Conservation (phyloP, 2,888 invertebrate genomes). For the Ochropacha duplaris region DNA sequence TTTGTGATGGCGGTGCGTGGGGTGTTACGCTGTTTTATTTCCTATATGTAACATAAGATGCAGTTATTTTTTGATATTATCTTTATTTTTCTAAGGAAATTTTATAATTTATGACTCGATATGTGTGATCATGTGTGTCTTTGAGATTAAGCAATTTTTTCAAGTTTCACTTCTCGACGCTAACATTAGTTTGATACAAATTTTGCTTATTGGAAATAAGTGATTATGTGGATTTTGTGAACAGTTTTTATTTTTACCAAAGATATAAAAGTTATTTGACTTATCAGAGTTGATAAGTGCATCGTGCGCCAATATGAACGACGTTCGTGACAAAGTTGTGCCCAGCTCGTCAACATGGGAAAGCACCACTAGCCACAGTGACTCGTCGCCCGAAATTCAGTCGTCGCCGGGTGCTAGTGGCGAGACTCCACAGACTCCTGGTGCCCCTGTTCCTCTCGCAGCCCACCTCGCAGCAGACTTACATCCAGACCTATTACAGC, state of each 20-base stretch:
- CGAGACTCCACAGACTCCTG: conserved; percentile 83
- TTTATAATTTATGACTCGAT: conserved; percentile 8
- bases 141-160: conserved; percentile 35
- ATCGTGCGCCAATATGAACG: conserved; percentile 68
- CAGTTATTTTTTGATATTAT: conserved; percentile 39
- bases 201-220: conserved; percentile 60
- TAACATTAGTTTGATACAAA: conserved; percentile 63
- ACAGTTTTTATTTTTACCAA: conserved; percentile 14
- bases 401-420: conserved; percentile 72
- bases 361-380: conserved; percentile 61
- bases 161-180: conserved; percentile 57
- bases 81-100: conserved; percentile 24
- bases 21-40: conserved; percentile 67
- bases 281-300: not conserved
- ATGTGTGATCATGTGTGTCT: conserved; percentile 24
- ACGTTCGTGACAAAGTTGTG: conserved; percentile 79
- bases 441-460: conserved; percentile 80
- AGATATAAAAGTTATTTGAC: conserved; percentile 9
- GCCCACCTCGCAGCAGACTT: conserved; percentile 74
- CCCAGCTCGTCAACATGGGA: conserved; percentile 78
- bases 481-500: conserved; percentile 84
- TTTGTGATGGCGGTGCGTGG: conserved; percentile 78
- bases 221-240: conserved; percentile 15
- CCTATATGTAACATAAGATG: conserved; percentile 58
- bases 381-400: conserved; percentile 73